Evolutionary conservation across 2,888 invertebrate species (phyloP).

Genomic region (Macrosiphum euphorbiae): DNA sequence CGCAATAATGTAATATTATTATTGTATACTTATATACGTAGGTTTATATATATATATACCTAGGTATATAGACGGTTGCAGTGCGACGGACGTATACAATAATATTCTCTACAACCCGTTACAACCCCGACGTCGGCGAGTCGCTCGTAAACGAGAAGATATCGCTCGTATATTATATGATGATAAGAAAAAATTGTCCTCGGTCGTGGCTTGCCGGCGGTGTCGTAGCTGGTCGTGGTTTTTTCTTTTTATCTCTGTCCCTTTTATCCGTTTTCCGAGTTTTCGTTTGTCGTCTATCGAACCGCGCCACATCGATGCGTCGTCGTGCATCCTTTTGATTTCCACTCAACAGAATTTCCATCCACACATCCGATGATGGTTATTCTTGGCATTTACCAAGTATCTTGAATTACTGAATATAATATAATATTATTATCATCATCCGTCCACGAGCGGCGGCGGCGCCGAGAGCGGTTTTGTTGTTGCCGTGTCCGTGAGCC

Average conservation of each 20-base stretch:
- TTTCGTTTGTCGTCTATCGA: not conserved
- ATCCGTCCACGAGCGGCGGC: not conserved
- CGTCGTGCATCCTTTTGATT: not conserved
- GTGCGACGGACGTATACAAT: not conserved
- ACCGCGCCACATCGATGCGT: not conserved
- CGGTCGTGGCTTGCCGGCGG: not conserved
- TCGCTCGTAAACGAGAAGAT: not conserved
- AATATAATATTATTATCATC: too few relatives aligned
- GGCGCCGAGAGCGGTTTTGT: not conserved
- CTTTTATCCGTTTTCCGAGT: not conserved
- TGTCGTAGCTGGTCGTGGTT: not conserved
- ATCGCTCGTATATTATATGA: not conserved
- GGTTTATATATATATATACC: too few relatives aligned
- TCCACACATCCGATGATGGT: not conserved
- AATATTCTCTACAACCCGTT: not conserved
- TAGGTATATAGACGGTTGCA: not conserved
- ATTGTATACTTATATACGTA: not conserved
- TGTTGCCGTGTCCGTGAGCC: not conserved
- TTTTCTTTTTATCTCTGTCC: not conserved
- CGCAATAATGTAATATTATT: not conserved
- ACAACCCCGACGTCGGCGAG: not conserved
- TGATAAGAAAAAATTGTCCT: not conserved
- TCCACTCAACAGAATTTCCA: not conserved
- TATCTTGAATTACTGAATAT: not conserved
- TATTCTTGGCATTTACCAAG: not conserved